phyloP scores from a whole-genome alignment of 2,888 invertebrate genomes.

The Pinctada fucata region DNA sequence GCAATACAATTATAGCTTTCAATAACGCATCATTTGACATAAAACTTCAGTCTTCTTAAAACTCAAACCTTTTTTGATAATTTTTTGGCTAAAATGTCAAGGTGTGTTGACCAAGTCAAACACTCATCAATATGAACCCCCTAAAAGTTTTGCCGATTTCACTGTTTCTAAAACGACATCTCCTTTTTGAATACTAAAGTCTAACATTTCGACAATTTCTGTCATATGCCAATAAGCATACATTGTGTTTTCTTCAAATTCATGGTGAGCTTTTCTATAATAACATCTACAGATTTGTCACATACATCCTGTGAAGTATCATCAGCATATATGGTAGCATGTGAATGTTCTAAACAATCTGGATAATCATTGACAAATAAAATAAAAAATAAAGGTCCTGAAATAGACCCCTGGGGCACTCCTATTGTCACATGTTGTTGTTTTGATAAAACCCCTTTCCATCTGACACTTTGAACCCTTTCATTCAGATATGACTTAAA shows the following conservation, averaged over 20 bases:
- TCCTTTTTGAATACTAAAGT: background rate
- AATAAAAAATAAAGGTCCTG: constrained; percentile 24
- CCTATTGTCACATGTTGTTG: constrained; percentile 14
- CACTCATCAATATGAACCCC: background rate
- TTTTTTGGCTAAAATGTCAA: background rate
- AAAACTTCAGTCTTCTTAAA: background rate
- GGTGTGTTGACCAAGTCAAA: background rate
- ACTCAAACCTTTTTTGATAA: background rate
- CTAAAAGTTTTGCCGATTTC: background rate
- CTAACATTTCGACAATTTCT: background rate
- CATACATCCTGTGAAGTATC: background rate
- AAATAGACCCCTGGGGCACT: constrained; percentile 23
- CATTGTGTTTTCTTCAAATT: no score
- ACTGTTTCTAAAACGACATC: background rate
- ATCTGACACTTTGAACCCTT: constrained; percentile 9
- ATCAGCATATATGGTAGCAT: background rate
- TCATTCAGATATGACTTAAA: constrained; percentile 13
- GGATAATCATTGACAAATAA: background rate
- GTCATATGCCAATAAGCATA: background rate
- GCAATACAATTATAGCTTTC: background rate
- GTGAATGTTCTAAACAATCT: background rate
- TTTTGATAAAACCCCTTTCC: constrained; percentile 16
- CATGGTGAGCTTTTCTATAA: no score
- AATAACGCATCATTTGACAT: background rate
- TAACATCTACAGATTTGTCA: no score